Evolutionary conservation across 2,888 invertebrate genomes (phyloP).

Genomic region (Caenorhabditis zanzibari): DNA sequence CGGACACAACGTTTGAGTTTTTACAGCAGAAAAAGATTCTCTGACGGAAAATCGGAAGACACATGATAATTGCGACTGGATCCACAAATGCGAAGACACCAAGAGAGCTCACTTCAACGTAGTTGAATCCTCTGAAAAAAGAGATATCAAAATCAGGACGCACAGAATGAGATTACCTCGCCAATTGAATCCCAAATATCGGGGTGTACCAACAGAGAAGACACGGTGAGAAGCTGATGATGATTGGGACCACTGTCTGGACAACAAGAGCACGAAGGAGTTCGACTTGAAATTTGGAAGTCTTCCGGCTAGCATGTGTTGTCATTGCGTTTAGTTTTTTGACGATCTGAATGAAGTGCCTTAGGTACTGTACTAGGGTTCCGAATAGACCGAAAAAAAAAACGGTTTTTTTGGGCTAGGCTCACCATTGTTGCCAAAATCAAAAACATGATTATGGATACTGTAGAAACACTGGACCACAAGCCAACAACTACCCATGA

Average conservation of each 20-base stretch:
- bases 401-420: not conserved
- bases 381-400: too few species aligned
- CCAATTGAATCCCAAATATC: conserved; percentile 9
- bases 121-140: conserved; percentile 15
- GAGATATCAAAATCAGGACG: not conserved
- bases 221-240: conserved; percentile 9
- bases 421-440: not conserved
- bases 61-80: conserved; percentile 20
- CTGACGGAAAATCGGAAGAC: conserved; percentile 15
- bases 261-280: conserved; percentile 14
- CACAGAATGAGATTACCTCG: not conserved
- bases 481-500: not conserved
- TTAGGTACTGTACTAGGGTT: too few species aligned
- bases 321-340: not conserved
- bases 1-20: too few species aligned
- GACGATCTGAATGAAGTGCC: not conserved
- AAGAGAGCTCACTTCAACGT: conserved; percentile 8
- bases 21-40: not conserved
- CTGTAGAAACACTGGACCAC: not conserved
- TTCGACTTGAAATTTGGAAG: not conserved
- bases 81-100: conserved; percentile 27
- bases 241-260: not conserved
- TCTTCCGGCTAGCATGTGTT: not conserved
- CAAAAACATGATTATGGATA: conserved; percentile 2
- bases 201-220: not conserved